Evolutionary conservation across 2,113 vertebrate species (phyloP).

Genomic region (Arizona elegans): DNA sequence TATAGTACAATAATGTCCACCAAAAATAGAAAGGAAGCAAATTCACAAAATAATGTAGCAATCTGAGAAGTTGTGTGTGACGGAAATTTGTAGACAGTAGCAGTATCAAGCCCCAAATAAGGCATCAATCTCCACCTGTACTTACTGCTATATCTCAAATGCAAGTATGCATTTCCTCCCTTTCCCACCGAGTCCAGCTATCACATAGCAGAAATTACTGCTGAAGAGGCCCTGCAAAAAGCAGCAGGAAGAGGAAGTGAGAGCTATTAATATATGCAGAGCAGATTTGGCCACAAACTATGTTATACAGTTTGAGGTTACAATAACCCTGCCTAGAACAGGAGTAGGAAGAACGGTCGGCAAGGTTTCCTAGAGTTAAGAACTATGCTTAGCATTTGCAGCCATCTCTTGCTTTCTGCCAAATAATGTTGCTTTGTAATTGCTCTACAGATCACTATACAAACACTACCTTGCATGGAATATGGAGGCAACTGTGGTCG

Average conservation of each 20-base stretch:
- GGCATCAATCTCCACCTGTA: not conserved
- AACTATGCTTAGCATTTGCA: not conserved
- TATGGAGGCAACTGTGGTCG: not conserved
- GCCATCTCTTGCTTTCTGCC: not conserved
- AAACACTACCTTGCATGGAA: not conserved
- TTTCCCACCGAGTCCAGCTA: not conserved
- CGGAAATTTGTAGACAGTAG: not conserved
- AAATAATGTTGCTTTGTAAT: not conserved
- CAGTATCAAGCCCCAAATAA: not conserved
- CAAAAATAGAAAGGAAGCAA: not conserved
- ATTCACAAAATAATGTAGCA: not conserved
- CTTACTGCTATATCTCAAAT: not conserved
- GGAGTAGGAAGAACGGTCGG: not conserved
- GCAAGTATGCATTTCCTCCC: not conserved
- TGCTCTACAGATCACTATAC: not conserved
- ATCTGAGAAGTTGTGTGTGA: not conserved
- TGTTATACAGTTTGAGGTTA: not conserved
- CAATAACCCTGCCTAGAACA: not conserved
- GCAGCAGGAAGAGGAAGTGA: slow-evolving; percentile 10
- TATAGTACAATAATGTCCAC: not conserved
- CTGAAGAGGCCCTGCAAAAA: slow-evolving; percentile 7
- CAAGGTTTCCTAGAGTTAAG: not conserved
- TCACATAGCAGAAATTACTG: not conserved
- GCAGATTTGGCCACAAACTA: slow-evolving; percentile 1
- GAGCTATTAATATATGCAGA: not conserved